Percentiles rank a stretch among this genome's conserved stretches.
phyloP scores from a whole-genome alignment of 2,888 invertebrate genomes.

The Timandra comae region DNA sequence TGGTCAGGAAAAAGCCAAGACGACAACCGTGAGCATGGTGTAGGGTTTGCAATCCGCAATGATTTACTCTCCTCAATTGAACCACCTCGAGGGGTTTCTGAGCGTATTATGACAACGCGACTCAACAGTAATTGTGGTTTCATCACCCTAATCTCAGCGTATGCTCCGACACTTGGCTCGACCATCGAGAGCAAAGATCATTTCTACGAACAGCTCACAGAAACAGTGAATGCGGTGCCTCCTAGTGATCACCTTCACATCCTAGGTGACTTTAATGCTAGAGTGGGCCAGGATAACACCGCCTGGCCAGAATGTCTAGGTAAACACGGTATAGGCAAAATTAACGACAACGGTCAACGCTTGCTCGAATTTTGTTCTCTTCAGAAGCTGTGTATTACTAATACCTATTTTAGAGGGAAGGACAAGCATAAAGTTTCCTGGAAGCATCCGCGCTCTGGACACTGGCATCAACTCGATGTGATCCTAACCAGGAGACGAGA shows the following conservation, averaged over 20 bases:
- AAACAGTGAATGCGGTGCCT: constrained; percentile 1
- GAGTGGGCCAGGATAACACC: constrained; percentile 1
- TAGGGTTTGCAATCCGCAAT: constrained; percentile 13
- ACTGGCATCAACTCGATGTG: constrained; percentile 23
- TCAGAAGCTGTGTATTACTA: constrained; percentile 14
- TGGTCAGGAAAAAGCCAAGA: constrained; percentile 4
- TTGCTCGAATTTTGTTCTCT: constrained; percentile 13
- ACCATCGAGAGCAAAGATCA: constrained; percentile 4
- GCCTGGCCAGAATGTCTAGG: constrained; percentile 8
- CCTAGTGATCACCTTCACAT: constrained; percentile 5
- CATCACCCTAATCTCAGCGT: constrained; percentile 9
- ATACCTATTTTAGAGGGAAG: too few species aligned
- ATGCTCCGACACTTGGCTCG: constrained; percentile 12
- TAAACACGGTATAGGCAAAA: constrained; percentile 9
- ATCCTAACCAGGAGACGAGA: too few species aligned
- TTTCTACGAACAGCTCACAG: constrained; percentile 3
- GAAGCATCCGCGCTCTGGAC: constrained; percentile 16
- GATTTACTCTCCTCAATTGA: constrained; percentile 3
- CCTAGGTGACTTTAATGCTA: constrained; percentile 8
- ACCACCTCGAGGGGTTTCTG: constrained; percentile 3
- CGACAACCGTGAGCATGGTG: constrained; percentile 10
- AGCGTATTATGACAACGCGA: constrained; percentile 10
- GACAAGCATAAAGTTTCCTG: constrained; percentile 14
- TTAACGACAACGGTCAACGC: constrained; percentile 14
- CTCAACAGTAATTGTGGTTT: constrained; percentile 1